Evolutionary conservation across 2,797 vertebrate genomes (phyloP), one percentile per base, ranked within the genome.

Genomic region (Labroides dimidiatus): DNA sequence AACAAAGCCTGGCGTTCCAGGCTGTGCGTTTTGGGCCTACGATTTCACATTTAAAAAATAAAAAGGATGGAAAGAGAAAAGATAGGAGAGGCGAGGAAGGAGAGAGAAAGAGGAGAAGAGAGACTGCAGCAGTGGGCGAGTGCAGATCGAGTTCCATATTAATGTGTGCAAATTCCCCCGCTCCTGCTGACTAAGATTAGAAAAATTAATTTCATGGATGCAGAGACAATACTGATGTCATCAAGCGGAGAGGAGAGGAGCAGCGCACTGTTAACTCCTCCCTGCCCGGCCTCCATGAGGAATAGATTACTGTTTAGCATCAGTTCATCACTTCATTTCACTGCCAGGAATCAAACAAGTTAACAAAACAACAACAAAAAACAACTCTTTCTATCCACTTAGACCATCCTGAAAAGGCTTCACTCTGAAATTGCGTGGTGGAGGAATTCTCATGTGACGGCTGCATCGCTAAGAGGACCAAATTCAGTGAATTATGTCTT

Each of bases 161-260:
- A 93, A 93, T 93, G 89, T 91, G 88, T 93, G 92, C 93, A 93
- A 93, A 93, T 93, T 93, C 89, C 89, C 88, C 78, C 80, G 75
- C 92, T 93, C 90, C 92, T 94, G 93, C 93, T 93, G 93, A 94
- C 91, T 92, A 92, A 93, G 92, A 94, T 93, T 93, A 94, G 91
- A 92, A 94, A 91, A 93, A 94, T 93, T 93, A 93, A 94, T 94
- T 93, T 93, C 92, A 93, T 93, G 91, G 93, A 93, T 93, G 92
- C 92, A 91, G 89, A 94, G 91, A 91, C 93, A 93, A 93, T 93
- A 92, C 88, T 91, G 92, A 94, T 93, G 92, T 91, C 93, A 92
- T 93, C 92, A 91, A 89, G 91, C 84, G 37, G 71, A 88, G 89
- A 89, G 88, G 77, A 88, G 85, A 88, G 81, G 82, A 87, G 81